Conservation (phyloP, 2,113 vertebrate genomes). For the Reinhardtius hippoglossoides region DNA sequence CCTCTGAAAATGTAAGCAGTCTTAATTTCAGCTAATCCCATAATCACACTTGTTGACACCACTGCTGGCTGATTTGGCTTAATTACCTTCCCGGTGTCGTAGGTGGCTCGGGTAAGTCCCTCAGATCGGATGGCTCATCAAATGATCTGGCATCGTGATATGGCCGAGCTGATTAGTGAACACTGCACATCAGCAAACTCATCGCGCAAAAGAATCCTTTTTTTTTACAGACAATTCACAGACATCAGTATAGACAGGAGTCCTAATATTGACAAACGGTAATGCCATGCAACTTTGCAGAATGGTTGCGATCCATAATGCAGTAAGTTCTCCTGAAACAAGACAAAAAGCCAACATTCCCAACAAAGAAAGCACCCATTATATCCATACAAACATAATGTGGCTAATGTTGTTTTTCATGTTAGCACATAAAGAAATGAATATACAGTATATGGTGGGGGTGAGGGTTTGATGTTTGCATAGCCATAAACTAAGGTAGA, state of each 20-base stretch:
- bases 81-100: conserved; percentile 37
- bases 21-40: conserved; percentile 29
- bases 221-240: conserved; percentile 60
- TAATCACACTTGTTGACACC: conserved; percentile 44
- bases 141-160: conserved; percentile 34
- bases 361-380: conserved; percentile 65
- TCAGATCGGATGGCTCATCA: conserved; percentile 30
- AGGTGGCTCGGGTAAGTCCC: conserved; percentile 42
- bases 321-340: conserved; percentile 47
- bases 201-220: conserved; percentile 50
- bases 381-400: conserved; percentile 70
- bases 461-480: conserved; percentile 77
- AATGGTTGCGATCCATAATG: conserved; percentile 62
- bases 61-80: conserved; percentile 32
- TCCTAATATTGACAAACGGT: conserved; percentile 59
- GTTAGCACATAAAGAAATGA: conserved; percentile 54
- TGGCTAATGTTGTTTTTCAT: conserved; percentile 61
- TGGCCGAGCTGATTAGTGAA: conserved; percentile 48
- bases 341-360: conserved; percentile 63
- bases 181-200: conserved; percentile 64
- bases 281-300: conserved; percentile 65
- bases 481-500: conserved; percentile 81
- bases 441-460: conserved; percentile 37
- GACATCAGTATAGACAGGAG: conserved; percentile 64
- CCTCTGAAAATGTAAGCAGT: conserved; percentile 15